Percentiles rank a stretch among this genome's conserved stretches.
phyloP scores from a whole-genome alignment of 1,140 invertebrate species.

The Sipha flava region DNA sequence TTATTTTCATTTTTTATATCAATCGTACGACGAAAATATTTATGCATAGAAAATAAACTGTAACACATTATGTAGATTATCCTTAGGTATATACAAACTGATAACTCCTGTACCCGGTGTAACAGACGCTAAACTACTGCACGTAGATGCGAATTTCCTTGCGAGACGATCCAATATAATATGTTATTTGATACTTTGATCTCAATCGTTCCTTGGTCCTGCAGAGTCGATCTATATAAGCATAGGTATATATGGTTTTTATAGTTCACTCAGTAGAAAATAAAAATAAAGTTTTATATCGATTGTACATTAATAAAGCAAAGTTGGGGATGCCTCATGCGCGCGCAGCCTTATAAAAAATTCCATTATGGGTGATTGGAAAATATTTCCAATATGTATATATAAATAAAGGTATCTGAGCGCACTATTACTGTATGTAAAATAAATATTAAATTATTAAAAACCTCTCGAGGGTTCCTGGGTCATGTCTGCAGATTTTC shows the following conservation, averaged over 20 bases:
- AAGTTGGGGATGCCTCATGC: background rate
- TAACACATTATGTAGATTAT: too few species aligned
- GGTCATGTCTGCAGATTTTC: background rate
- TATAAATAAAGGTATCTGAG: too few species aligned
- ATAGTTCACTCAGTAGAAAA: background rate
- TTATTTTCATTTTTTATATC: too few species aligned
- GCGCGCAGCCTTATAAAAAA: constrained; percentile 7
- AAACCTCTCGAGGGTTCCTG: background rate
- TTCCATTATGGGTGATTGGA: constrained; percentile 26
- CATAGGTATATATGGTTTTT: background rate
- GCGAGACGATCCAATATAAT: background rate
- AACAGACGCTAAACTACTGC: too few species aligned
- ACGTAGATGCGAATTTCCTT: too few species aligned
- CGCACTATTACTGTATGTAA: background rate
- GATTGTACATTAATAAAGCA: constrained; percentile 22
- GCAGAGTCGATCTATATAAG: background rate
- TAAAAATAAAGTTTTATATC: constrained; percentile 20
- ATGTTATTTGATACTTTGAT: background rate
- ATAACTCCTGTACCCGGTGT: too few species aligned
- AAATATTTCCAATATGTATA: constrained; percentile 9
- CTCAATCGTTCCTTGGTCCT: background rate
- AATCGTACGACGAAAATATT: too few species aligned
- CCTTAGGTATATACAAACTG: too few species aligned
- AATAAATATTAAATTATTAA: constrained; percentile 27
- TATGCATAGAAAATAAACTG: too few species aligned